Evolutionary conservation across 2,113 vertebrate species (phyloP), one percentile per base, ranked within the genome.

Genomic region (Actenoides hombroni): DNA sequence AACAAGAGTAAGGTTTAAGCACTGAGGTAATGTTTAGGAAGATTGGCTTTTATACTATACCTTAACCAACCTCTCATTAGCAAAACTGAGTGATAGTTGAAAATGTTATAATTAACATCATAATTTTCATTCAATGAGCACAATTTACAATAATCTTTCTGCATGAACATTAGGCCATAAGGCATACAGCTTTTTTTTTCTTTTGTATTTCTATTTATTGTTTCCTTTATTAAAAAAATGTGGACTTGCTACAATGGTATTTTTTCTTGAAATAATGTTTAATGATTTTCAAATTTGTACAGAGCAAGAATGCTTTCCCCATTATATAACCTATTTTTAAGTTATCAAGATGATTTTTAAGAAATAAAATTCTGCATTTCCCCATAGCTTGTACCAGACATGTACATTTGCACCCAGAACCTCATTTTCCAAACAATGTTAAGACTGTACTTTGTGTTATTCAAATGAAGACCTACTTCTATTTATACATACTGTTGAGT

Each of bases 1-100:
- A 49, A 28, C 7, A 51, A 69, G 10, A 2, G 2, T 24, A 64
- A n/a, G 12, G 4, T 33, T 79, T 75, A 83, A 79, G 9, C 11
- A 69, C 6, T 0, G 0, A 39, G 16, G 21, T 3, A 59, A 3
- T 12, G 63, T 46, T 77, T 77, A 56, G 35, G 20, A 24, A 67
- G 24, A 51, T 11, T 59, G 15, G 18, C 37, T 57, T 74, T 68
- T 53, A 19, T 28, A 28, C 4, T n/a, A 6, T 48, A 42, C 3
- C 5, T 68, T 64, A 33, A 82, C 28, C 17, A 86, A 48, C 3
- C 12, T 31, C n/a, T 69, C 12, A 23, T 31, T 23, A 59, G 12
- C 2, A 49, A 46, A 65, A 83, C 14, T 39, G 7, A 48, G 16
- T 13, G 28, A 59, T 2, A 6, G 3, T 24, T 59, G 42, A 69